Evolutionary conservation across 1,140 invertebrate genomes (phyloP).

Genomic region (Drosophila tristis): DNA sequence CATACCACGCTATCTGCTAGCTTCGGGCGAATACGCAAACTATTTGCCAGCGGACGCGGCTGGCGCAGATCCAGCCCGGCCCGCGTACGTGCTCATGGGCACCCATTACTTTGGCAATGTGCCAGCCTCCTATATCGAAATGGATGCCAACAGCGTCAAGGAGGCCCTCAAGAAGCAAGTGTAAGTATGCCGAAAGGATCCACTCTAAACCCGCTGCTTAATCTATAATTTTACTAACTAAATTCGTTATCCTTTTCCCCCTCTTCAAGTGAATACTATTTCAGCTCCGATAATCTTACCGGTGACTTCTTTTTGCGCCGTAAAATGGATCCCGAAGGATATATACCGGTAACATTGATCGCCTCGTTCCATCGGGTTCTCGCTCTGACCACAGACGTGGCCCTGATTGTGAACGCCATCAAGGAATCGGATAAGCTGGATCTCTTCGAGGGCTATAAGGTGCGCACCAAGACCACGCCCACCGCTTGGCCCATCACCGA

Average conservation of each 20-base stretch:
- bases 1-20: conserved; percentile 83
- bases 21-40: conserved; percentile 75
- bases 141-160: conserved; percentile 87
- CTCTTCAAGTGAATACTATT: conserved; percentile 97
- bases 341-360: conserved; percentile 95
- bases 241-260: conserved; percentile 7
- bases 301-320: conserved; percentile 98
- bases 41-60: conserved; percentile 77
- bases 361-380: conserved; percentile 98
- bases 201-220: not conserved
- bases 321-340: conserved; percentile 98
- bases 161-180: conserved; percentile 93
- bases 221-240: not conserved
- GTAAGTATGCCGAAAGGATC: conserved; percentile 85
- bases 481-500: conserved; percentile 94
- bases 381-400: conserved; percentile 93
- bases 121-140: conserved; percentile 85
- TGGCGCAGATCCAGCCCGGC: conserved; percentile 75
- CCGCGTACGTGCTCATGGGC: conserved; percentile 87
- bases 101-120: conserved; percentile 85
- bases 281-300: conserved; percentile 97
- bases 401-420: conserved; percentile 92
- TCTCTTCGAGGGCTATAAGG: conserved; percentile 91
- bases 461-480: conserved; percentile 92
- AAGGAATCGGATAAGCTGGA: conserved; percentile 93